Conservation (phyloP, 23 tunicate species). For the Styela plicata region DNA sequence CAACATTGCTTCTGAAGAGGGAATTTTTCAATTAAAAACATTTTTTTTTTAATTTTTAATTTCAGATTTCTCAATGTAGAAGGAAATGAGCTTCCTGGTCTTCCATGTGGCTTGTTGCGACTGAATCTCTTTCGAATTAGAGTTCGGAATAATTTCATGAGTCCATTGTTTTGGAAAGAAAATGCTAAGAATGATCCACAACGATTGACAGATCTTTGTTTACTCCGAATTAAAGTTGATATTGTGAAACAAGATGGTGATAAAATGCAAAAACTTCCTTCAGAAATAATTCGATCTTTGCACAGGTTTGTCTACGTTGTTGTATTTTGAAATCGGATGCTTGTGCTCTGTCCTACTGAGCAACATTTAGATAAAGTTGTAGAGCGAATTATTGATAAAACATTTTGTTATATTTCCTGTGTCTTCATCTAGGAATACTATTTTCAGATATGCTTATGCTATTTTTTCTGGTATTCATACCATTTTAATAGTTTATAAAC, state of each 20-base stretch:
- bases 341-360: too few species aligned
- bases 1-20: neutral
- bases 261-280: conserved; percentile 26
- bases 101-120: conserved; percentile 72
- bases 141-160: conserved; percentile 77
- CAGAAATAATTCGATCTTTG: conserved; percentile 16
- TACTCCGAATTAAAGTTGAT: conserved; percentile 18
- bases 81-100: conserved; percentile 82
- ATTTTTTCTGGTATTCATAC: too few species aligned
- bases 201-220: conserved; percentile 60
- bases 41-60: neutral
- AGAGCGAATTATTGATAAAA: too few species aligned
- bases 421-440: too few species aligned
- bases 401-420: too few species aligned
- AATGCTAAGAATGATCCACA: conserved; percentile 86
- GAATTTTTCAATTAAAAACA: neutral
- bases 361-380: too few species aligned
- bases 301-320: conserved; percentile 2
- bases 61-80: conserved; percentile 76
- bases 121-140: conserved; percentile 64
- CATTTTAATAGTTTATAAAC: too few species aligned
- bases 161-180: conserved; percentile 84
- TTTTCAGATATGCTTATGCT: too few species aligned
- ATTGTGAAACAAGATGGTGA: conserved; percentile 25
- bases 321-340: too few species aligned